Conservation (phyloP, 1,140 invertebrate species). For the Drosophila pachea region DNA sequence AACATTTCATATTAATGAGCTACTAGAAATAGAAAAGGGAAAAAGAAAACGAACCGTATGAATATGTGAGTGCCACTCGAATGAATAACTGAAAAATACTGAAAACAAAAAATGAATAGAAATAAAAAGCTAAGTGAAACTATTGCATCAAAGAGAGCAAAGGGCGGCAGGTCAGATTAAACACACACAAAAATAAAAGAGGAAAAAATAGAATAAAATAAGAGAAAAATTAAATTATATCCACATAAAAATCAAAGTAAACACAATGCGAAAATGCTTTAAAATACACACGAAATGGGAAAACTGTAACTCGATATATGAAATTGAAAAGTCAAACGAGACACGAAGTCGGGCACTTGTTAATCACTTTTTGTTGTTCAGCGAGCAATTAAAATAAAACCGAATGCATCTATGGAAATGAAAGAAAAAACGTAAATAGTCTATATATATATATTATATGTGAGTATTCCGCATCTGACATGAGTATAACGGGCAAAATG, state of each 20-base stretch:
- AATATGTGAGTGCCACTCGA: constrained; percentile 4
- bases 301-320: constrained; percentile 43
- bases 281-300: constrained; percentile 4
- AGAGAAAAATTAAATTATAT: constrained; percentile 18
- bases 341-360: constrained; percentile 40
- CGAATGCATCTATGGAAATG: constrained; percentile 22
- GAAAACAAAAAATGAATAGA: constrained; percentile 13
- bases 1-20: constrained; percentile 38
- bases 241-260: neutral
- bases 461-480: constrained; percentile 12
- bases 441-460: constrained; percentile 1
- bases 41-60: constrained; percentile 3
- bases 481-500: constrained; percentile 41
- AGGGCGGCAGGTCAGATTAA: constrained; percentile 12
- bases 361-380: constrained; percentile 62
- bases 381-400: constrained; percentile 67
- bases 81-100: neutral
- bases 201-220: constrained; percentile 11
- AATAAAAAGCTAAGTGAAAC: constrained; percentile 14
- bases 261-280: constrained; percentile 14
- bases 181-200: neutral
- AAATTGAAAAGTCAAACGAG: constrained; percentile 34
- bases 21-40: constrained; percentile 31
- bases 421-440: constrained; percentile 18
- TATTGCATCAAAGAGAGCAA: neutral